phyloP scores from a whole-genome alignment of 37 sponge, comb jelly and placozoan species.

The Crambe crambe region DNA sequence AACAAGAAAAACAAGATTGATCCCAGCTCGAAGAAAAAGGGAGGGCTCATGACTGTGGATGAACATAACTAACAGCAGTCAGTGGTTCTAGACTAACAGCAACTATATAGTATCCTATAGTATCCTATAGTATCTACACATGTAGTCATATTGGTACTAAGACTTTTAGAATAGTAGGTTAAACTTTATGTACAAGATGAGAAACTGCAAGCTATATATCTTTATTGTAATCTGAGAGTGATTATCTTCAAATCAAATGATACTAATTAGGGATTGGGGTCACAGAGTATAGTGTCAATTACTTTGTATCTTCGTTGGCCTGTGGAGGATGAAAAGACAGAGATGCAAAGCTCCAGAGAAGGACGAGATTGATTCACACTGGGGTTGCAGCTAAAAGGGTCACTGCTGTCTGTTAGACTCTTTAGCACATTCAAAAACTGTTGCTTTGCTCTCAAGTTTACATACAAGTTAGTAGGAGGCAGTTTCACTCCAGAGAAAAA shows the following conservation, averaged over 20 bases:
- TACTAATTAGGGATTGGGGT: background rate
- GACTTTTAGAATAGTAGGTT: no score
- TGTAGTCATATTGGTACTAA: no score
- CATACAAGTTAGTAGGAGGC: background rate
- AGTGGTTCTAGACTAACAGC: no score
- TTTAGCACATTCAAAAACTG: background rate
- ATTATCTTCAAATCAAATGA: background rate
- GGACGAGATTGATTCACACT: background rate
- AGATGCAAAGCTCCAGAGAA: background rate
- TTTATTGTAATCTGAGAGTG: no score
- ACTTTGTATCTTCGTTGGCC: background rate
- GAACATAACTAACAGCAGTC: no score
- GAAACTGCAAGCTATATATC: no score
- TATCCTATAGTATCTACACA: no score
- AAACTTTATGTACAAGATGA: no score
- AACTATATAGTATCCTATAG: no score
- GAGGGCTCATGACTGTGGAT: no score
- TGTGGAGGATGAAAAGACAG: background rate
- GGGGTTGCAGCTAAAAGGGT: conserved; percentile 9
- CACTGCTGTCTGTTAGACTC: conserved; percentile 19
- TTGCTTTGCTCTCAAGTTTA: background rate
- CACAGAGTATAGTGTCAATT: background rate
- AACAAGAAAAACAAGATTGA: no score
- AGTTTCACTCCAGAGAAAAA: background rate
- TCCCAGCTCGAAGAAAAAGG: no score